phyloP scores from a whole-genome alignment of 2,888 invertebrate species.

The Athetis lepigone region DNA sequence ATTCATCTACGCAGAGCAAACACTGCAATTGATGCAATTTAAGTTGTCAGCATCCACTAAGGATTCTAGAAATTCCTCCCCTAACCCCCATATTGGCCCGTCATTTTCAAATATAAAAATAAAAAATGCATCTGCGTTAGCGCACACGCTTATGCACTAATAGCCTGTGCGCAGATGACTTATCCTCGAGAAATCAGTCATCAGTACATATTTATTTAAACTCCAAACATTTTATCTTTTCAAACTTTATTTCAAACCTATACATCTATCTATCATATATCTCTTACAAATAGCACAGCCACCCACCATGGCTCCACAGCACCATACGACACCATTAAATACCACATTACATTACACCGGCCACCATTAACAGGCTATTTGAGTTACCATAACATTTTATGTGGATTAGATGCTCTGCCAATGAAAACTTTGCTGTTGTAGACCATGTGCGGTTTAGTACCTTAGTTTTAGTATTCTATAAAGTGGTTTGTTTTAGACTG shows the following conservation, averaged over 20 bases:
- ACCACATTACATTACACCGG: constrained; percentile 24
- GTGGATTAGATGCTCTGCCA: constrained; percentile 36
- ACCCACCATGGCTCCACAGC: constrained; percentile 12
- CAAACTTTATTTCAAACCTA: constrained; percentile 15
- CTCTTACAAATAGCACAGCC: constrained; percentile 10
- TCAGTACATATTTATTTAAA: no score
- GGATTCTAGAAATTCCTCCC: no score
- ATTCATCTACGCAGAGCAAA: no score
- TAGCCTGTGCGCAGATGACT: no score
- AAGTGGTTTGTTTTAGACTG: constrained; percentile 17
- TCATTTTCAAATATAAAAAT: constrained; percentile 1
- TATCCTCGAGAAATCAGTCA: no score
- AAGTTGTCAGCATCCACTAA: no score
- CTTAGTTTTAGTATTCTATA: constrained; percentile 19
- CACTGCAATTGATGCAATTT: no score
- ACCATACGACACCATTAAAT: constrained; percentile 32
- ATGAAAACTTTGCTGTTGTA: constrained; percentile 21
- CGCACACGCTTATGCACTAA: no score
- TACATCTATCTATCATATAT: background rate
- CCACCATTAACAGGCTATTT: constrained; percentile 45
- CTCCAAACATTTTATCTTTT: no score
- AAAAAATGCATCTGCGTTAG: no score
- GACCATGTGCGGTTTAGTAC: constrained; percentile 29
- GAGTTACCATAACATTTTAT: constrained; percentile 55
- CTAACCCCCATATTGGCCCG: no score